Base-by-base conservation (phyloP, 2,888 invertebrate species). In the Anthophora plumipes region DNA sequence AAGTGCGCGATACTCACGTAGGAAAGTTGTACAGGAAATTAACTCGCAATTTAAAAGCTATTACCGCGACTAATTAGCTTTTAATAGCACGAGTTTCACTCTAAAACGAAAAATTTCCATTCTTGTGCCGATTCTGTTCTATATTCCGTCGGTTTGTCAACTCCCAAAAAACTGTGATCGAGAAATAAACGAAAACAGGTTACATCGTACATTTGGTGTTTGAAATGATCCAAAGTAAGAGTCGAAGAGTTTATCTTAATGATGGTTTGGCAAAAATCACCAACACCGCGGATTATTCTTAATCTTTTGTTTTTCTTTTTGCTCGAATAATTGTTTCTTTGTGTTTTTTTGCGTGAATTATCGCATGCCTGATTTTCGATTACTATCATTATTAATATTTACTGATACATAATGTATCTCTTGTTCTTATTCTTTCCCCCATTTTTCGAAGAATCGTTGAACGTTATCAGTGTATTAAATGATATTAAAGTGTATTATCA, bases 1-100 rank as follows among this genome's bases (percentile, higher is more conserved):
- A 2, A 5, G 48, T 4, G 37, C 39, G 48, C 6, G 22, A 59
- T 37, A 20, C 46, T 46, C 31, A 43, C 11, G 14, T 9, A 55
- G 20, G 59, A 41, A 69, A 73, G 25, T 57, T 22, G n/a, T 37
- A 63, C 5, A 20, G 41, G 3, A 59, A 31, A 76, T 76, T 63
- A 76, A 14, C 57, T 63, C 7, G 63, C 31, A 41, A 59, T 77
- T 77, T 43, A 77, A 77, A 77, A 77, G 41, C 72, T 43, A 72
- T 77, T 71, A 63, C 55, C 41, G 20, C 12, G 41, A 22, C 41
- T 59, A 77, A 77, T 77, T 72, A 57, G 25, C 12, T 57, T 72
- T 72, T 72, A 76, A 72, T 50, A 43, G 64, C 64, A 7, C 0
- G 50, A 31, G 43, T 59, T 72, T 52, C 63, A 31, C 4, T 22